Evolutionary conservation across 2,113 vertebrate species (phyloP).

Genomic region (Ptyas mucosa): DNA sequence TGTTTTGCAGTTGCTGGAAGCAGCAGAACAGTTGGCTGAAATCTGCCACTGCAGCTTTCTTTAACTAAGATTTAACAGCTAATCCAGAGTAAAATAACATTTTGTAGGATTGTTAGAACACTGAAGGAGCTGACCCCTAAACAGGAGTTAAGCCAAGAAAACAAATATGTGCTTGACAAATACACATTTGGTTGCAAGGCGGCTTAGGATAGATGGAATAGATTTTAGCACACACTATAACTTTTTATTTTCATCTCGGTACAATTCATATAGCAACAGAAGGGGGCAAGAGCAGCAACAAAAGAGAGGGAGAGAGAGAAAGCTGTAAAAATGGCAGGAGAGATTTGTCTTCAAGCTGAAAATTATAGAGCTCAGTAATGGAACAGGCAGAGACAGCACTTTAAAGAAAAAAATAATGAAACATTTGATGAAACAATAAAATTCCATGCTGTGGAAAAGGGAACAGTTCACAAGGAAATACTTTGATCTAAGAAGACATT

Average conservation of each 20-base stretch:
- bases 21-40: neutral
- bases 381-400: constrained; percentile 27
- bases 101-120: constrained; percentile 36
- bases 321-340: constrained; percentile 40
- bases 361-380: constrained; percentile 34
- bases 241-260: constrained; percentile 50
- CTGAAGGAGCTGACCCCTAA: constrained; percentile 48
- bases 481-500: constrained; percentile 30
- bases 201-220: constrained; percentile 47
- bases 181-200: constrained; percentile 38
- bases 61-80: neutral
- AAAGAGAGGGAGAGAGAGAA: neutral
- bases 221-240: constrained; percentile 51
- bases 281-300: neutral
- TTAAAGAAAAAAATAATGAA: constrained; percentile 27
- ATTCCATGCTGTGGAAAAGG: constrained; percentile 17
- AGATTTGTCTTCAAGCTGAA: constrained; percentile 48
- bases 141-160: constrained; percentile 40
- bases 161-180: constrained; percentile 50
- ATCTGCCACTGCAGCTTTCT: neutral
- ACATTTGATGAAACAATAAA: constrained; percentile 21
- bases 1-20: neutral
- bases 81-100: constrained; percentile 25
- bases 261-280: constrained; percentile 37
- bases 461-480: constrained; percentile 2